Evolutionary conservation across 2,113 vertebrate genomes (phyloP).

Genomic region (Dendrocopos noguchii): DNA sequence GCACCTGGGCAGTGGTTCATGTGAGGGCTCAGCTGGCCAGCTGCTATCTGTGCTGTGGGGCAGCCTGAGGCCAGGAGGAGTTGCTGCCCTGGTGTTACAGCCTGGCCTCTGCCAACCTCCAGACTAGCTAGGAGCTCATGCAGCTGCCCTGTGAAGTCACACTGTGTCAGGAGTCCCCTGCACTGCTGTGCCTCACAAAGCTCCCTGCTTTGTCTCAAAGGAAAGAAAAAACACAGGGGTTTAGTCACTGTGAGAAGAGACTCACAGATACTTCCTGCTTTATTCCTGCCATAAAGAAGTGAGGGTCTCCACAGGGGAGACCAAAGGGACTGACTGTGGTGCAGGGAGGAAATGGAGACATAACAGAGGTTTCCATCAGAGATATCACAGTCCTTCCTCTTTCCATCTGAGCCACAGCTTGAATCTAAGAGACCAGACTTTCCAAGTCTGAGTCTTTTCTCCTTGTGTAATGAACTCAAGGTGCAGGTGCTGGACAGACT

Average conservation of each 20-base stretch:
- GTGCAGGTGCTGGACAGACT: neutral
- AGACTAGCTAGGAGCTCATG: neutral
- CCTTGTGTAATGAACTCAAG: neutral
- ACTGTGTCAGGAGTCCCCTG: neutral
- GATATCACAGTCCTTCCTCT: neutral
- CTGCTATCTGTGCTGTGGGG: neutral
- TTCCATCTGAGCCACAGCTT: neutral
- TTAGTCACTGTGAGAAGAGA: neutral
- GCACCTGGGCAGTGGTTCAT: neutral
- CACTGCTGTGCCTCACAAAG: neutral
- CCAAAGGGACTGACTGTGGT: neutral
- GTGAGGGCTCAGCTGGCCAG: neutral
- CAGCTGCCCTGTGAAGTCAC: neutral
- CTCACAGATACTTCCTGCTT: neutral
- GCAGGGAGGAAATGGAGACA: neutral
- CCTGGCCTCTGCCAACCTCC: neutral
- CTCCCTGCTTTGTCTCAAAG: neutral
- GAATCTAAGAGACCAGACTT: neutral
- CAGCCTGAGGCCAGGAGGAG: neutral
- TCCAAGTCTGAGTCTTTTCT: neutral
- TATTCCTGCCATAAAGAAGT: neutral
- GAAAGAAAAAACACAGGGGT: neutral
- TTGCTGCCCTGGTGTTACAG: neutral
- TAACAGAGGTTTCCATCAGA: neutral
- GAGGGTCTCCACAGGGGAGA: neutral